phyloP scores from a whole-genome alignment of 2,888 invertebrate genomes.

The Sphaerophoria rueppellii region DNA sequence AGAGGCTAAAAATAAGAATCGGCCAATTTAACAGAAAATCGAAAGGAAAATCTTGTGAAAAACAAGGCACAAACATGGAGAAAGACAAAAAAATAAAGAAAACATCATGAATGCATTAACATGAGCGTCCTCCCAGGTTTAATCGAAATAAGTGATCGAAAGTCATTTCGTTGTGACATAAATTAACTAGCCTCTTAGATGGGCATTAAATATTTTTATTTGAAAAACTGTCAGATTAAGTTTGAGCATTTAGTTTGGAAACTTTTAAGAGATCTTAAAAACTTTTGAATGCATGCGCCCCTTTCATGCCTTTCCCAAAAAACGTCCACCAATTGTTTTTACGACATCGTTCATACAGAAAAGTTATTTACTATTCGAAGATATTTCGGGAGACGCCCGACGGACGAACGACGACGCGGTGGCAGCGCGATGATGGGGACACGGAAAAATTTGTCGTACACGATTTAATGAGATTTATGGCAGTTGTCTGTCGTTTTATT shows the following conservation, averaged over 20 bases:
- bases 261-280: not conserved
- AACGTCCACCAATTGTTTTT: not conserved
- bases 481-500: conserved; percentile 68
- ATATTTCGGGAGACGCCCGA: conserved; percentile 57
- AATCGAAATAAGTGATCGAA: not conserved
- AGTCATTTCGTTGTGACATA: no score
- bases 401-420: not conserved
- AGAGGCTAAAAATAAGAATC: conserved; percentile 70
- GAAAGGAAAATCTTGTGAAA: conserved; percentile 65
- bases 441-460: conserved; percentile 72
- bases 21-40: conserved; percentile 72
- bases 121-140: not conserved
- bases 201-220: no score
- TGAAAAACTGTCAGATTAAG: no score
- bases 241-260: no score
- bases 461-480: conserved; percentile 74
- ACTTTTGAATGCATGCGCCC: not conserved
- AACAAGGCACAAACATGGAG: conserved; percentile 50
- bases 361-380: conserved; percentile 43
- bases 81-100: conserved; percentile 9
- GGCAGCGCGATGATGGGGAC: conserved; percentile 35
- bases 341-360: not conserved
- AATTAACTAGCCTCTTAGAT: not conserved
- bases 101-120: conserved; percentile 19
- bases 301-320: not conserved